Conservation (phyloP, 2,888 invertebrate genomes). For the Pandemis corylana region DNA sequence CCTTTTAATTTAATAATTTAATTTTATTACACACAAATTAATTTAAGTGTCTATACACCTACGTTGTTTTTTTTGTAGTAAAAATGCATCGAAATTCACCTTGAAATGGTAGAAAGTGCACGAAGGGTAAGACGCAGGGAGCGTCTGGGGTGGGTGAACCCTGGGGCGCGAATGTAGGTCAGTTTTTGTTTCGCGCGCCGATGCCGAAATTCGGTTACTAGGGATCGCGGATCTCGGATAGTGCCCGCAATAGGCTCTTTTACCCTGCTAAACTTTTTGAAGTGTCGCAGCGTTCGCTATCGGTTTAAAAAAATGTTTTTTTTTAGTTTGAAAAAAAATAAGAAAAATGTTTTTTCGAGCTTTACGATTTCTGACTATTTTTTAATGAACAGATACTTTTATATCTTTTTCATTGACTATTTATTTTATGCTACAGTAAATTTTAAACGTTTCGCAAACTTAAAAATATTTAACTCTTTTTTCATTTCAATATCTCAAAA, state of each 20-base stretch:
- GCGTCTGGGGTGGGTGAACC: conserved; percentile 82
- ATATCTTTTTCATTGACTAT: no score
- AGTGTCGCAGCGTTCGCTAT: neutral
- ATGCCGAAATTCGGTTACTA: conserved; percentile 82
- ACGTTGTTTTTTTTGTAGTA: neutral
- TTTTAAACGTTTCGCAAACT: no score
- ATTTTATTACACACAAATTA: neutral
- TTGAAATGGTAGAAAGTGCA: conserved; percentile 74
- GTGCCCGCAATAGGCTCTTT: conserved; percentile 55
- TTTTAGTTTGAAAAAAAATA: no score
- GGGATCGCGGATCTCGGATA: conserved; percentile 61
- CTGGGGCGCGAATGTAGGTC: conserved; percentile 83
- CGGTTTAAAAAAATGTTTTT: neutral
- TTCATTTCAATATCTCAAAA: no score
- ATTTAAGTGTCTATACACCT: neutral
- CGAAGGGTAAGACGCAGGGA: conserved; percentile 63
- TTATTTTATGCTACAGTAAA: no score
- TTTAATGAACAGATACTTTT: no score
- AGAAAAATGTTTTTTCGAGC: no score
- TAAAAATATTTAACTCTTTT: no score
- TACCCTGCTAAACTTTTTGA: conserved; percentile 46
- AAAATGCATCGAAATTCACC: conserved; percentile 54
- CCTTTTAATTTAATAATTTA: neutral
- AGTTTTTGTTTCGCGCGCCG: conserved; percentile 84
- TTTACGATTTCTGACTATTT: no score